Evolutionary conservation across 2,113 vertebrate genomes (phyloP).

Genomic region (Xiphorhynchus elegans): DNA sequence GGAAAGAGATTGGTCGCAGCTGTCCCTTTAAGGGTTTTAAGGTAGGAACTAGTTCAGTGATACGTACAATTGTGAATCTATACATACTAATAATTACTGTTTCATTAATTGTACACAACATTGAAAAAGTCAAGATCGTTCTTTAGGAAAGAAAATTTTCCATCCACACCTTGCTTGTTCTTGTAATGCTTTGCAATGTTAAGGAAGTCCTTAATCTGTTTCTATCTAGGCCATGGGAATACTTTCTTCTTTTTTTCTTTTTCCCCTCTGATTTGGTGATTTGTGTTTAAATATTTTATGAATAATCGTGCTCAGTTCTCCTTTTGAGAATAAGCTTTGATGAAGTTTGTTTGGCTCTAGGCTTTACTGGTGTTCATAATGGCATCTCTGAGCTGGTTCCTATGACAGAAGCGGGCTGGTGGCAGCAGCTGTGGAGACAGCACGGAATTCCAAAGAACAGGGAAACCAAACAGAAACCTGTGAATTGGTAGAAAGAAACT

Average conservation of each 20-base stretch:
- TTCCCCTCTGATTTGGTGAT: background rate
- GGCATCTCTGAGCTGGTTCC: background rate
- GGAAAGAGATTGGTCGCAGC: background rate
- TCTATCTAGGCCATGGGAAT: background rate
- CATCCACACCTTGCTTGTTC: background rate
- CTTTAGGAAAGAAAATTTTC: background rate
- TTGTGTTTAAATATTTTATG: background rate
- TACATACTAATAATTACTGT: background rate
- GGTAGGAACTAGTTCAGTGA: background rate
- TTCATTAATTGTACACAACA: background rate
- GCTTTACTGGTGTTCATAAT: background rate
- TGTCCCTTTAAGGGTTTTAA: background rate
- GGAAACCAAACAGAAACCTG: background rate
- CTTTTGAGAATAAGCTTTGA: background rate
- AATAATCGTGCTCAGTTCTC: background rate
- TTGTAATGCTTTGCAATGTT: background rate
- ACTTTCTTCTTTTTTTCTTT: background rate
- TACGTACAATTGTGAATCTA: background rate
- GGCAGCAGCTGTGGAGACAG: background rate
- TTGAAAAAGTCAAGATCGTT: background rate
- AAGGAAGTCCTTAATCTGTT: background rate
- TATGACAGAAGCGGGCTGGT: background rate
- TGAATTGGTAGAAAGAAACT: background rate
- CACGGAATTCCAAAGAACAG: background rate
- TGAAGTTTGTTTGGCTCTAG: background rate